A percentile compares a stretch with the other conserved stretches of the same genome.
Conservation (phyloP, 2,113 vertebrate species). For the Micromys minutus region DNA sequence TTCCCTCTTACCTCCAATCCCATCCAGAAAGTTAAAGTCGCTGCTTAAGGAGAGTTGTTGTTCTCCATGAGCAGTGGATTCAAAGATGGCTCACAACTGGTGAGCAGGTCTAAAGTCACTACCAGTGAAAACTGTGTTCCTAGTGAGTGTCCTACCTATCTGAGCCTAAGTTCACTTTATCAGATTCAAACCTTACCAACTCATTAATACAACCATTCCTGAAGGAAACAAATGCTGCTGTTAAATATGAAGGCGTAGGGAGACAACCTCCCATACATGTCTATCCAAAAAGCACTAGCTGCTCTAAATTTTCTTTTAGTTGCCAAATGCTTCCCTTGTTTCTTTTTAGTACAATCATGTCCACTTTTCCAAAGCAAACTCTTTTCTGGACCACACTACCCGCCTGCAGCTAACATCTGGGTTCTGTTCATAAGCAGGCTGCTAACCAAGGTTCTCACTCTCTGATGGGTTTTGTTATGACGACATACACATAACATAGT, state of each 20-base stretch:
- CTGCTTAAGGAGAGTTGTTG: constrained; percentile 19
- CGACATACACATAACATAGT: background rate
- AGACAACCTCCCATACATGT: background rate
- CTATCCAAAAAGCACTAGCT: constrained; percentile 5
- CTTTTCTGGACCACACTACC: constrained; percentile 1
- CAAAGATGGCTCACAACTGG: constrained; percentile 21
- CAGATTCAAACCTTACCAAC: constrained; percentile 41
- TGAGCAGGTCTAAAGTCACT: background rate
- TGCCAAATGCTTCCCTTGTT: background rate
- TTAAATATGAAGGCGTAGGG: background rate
- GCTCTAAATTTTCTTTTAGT: background rate
- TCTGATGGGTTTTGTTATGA: background rate
- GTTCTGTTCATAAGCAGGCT: background rate
- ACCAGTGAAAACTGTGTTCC: constrained; percentile 7
- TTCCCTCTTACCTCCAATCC: background rate
- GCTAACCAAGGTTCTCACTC: background rate
- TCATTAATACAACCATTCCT: background rate
- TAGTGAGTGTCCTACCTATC: background rate
- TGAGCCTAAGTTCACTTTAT: constrained; percentile 32
- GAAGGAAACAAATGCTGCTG: constrained; percentile 15
- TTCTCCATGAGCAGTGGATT: constrained; percentile 17
- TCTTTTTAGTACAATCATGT: background rate
- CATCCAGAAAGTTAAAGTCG: background rate
- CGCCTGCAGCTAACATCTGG: background rate
- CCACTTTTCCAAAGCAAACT: constrained; percentile 9